Evolutionary conservation across 1,140 invertebrate genomes (phyloP).

Genomic region (Stegodyphus mimosarum): DNA sequence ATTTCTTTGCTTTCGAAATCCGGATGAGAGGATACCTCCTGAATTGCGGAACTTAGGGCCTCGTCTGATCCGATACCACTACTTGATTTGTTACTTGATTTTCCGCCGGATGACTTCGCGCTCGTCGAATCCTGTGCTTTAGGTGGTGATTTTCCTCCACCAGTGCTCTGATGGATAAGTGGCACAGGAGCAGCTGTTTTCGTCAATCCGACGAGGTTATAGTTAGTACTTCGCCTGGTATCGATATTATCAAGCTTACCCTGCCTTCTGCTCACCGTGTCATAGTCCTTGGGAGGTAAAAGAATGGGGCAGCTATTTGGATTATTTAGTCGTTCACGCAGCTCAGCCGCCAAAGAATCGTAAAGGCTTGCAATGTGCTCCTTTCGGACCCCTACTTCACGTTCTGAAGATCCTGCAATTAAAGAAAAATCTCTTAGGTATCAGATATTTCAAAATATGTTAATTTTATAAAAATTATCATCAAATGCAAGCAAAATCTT

Average conservation of each 20-base stretch:
- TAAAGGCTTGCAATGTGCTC: constrained; percentile 76
- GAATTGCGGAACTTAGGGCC: constrained; percentile 76
- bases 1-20: constrained; percentile 61
- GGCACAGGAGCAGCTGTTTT: constrained; percentile 18
- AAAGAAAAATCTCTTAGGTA: too few species aligned
- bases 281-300: constrained; percentile 92
- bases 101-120: constrained; percentile 51
- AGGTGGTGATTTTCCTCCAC: constrained; percentile 33
- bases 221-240: constrained; percentile 69
- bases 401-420: constrained; percentile 42
- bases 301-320: constrained; percentile 78
- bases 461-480: too few species aligned
- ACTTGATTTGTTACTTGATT: constrained; percentile 65
- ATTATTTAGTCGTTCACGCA: constrained; percentile 82
- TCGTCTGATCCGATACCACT: constrained; percentile 89
- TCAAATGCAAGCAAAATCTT: too few species aligned
- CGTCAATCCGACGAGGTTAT: constrained; percentile 55
- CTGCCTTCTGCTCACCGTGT: constrained; percentile 80
- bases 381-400: constrained; percentile 43
- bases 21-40: constrained; percentile 57
- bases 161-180: constrained; percentile 1
- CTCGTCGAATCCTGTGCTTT: constrained; percentile 49
- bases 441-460: too few species aligned
- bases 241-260: constrained; percentile 80
- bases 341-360: constrained; percentile 90